A percentile compares a stretch with the other conserved stretches of the same genome.
Conservation (phyloP, 2,113 vertebrate genomes). For the Polypterus senegalus region DNA sequence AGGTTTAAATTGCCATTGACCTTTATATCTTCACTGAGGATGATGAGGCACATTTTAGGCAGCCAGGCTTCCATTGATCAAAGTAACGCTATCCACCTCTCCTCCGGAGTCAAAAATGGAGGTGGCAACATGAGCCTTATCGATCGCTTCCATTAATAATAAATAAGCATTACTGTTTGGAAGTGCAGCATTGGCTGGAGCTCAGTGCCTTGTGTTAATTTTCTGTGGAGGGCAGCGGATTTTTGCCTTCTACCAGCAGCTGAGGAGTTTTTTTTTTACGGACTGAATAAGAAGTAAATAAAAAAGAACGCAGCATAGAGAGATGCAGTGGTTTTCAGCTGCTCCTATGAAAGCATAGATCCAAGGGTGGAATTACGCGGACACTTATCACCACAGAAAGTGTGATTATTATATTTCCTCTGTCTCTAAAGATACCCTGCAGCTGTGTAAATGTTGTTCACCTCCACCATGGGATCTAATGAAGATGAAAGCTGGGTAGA, state of each 20-base stretch:
- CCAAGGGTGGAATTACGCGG: slow-evolving; percentile 1
- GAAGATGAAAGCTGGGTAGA: slow-evolving; percentile 91
- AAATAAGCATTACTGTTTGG: slow-evolving; percentile 17
- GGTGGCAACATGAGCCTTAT: slow-evolving; percentile 28
- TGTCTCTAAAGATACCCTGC: slow-evolving; percentile 8
- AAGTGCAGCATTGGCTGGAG: slow-evolving; percentile 8
- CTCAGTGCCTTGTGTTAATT: slow-evolving; percentile 19
- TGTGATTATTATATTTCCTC: slow-evolving; percentile 18
- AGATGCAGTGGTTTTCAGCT: background rate
- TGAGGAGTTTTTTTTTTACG: slow-evolving; percentile 29
- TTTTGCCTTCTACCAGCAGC: slow-evolving; percentile 24
- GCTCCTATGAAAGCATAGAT: background rate
- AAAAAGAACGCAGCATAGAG: slow-evolving; percentile 1
- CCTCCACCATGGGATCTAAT: slow-evolving; percentile 77
- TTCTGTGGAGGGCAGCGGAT: slow-evolving; percentile 29
- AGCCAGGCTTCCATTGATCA: slow-evolving; percentile 6
- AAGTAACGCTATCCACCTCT: slow-evolving; percentile 1
- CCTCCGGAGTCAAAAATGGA: slow-evolving; percentile 7
- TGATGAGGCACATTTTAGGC: slow-evolving; percentile 4
- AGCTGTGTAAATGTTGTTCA: slow-evolving; percentile 60
- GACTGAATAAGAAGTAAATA: slow-evolving; percentile 27
- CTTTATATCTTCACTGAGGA: slow-evolving; percentile 4
- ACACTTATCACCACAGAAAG: slow-evolving; percentile 11
- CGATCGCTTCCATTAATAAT: slow-evolving; percentile 35
- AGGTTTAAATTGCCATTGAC: background rate